Evolutionary conservation across 2,113 vertebrate genomes (phyloP).

Genomic region (Mormoops blainvillei): DNA sequence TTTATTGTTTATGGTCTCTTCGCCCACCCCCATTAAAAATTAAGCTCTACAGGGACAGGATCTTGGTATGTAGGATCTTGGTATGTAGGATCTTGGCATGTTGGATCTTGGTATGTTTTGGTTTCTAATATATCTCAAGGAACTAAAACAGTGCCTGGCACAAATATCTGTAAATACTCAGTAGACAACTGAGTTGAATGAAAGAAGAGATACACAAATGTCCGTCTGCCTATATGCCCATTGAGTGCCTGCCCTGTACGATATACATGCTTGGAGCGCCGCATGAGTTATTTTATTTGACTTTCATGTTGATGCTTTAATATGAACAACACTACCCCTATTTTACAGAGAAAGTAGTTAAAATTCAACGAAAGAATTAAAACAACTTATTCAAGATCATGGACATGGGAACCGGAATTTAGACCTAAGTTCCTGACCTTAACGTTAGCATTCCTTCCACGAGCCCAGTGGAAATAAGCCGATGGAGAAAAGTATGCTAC

Average conservation of each 20-base stretch:
- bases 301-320: neutral
- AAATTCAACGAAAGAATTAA: neutral
- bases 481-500: neutral
- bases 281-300: neutral
- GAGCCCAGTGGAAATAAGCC: neutral
- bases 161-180: neutral
- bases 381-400: neutral
- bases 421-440: neutral
- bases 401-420: neutral
- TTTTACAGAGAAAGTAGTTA: neutral
- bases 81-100: too few species aligned
- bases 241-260: neutral
- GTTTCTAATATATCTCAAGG: neutral
- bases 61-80: too few species aligned
- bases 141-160: neutral
- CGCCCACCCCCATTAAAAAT: neutral
- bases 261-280: neutral
- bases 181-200: neutral
- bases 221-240: too few species aligned
- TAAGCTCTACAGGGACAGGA: neutral
- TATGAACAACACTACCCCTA: neutral
- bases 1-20: neutral
- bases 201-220: neutral
- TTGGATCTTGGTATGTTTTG: neutral
- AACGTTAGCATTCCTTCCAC: neutral